Evolutionary conservation across 1,140 invertebrate genomes (phyloP).

Genomic region (Littorina saxatilis): DNA sequence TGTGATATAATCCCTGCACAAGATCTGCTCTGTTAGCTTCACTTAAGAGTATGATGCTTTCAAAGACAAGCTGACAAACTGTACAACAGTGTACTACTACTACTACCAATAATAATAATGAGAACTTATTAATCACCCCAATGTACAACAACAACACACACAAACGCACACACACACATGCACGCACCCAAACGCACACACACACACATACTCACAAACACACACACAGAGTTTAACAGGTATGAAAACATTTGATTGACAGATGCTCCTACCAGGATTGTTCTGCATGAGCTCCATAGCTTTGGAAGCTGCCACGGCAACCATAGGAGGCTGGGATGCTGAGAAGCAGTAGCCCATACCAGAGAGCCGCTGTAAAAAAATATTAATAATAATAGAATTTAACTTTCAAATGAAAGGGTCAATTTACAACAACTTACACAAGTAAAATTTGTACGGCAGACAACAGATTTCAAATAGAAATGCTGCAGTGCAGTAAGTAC

Average conservation of each 20-base stretch:
- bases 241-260: neutral
- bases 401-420: no score
- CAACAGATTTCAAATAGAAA: no score
- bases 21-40: no score
- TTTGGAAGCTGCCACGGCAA: slow-evolving; percentile 89
- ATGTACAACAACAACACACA: neutral
- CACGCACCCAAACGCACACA: neutral
- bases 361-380: slow-evolving; percentile 74
- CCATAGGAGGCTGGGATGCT: slow-evolving; percentile 94
- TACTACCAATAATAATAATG: no score
- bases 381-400: slow-evolving; percentile 35
- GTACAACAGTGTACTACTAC: no score
- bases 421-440: neutral
- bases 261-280: slow-evolving; percentile 78
- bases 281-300: slow-evolving; percentile 86
- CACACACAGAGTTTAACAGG: neutral
- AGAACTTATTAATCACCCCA: no score
- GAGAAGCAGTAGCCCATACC: slow-evolving; percentile 96
- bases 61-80: no score
- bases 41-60: no score
- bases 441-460: no score
- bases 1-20: no score
- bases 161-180: neutral
- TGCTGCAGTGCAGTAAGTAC: neutral
- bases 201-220: neutral